Percentiles rank a stretch among this genome's conserved stretches.
Evolutionary conservation across 2,797 vertebrate genomes (phyloP).

Genomic region (Ctenopoma kingsleyae): DNA sequence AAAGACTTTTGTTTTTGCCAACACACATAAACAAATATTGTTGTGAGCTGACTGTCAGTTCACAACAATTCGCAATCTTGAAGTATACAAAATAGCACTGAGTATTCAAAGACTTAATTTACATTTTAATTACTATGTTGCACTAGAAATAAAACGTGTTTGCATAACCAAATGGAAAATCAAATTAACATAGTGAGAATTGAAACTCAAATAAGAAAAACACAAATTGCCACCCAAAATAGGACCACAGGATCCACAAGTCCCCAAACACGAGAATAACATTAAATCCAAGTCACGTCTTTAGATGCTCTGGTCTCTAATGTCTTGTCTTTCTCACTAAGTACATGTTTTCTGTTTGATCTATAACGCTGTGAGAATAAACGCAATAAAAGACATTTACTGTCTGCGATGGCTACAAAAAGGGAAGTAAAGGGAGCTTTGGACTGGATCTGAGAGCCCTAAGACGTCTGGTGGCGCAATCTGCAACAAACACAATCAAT

Average conservation of each 20-base stretch:
- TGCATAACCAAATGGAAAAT: constrained; percentile 39
- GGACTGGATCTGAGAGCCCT: constrained; percentile 3
- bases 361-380: constrained; percentile 1
- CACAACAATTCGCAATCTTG: background rate
- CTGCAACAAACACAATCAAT: constrained; percentile 46
- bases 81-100: constrained; percentile 39
- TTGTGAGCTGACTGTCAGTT: constrained; percentile 24
- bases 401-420: constrained; percentile 7
- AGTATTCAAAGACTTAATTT: constrained; percentile 62
- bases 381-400: constrained; percentile 6
- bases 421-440: constrained; percentile 16
- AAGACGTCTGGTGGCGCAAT: constrained; percentile 10
- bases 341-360: constrained; percentile 2
- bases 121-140: constrained; percentile 65
- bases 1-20: constrained; percentile 2
- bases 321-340: constrained; percentile 2
- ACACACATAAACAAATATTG: constrained; percentile 29
- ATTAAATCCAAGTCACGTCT: constrained; percentile 21
- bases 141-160: constrained; percentile 30
- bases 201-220: constrained; percentile 15
- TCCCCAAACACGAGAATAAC: constrained; percentile 11
- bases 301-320: constrained; percentile 7
- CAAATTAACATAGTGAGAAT: constrained; percentile 14
- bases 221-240: constrained; percentile 10
- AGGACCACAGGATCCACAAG: constrained; percentile 1